Percentiles rank a stretch among this genome's conserved stretches.
These are phyloP conservation scores for Microtus californicus DNA, from an alignment of 2,797 vertebrate species.

Conservation along the genomic window DNA sequence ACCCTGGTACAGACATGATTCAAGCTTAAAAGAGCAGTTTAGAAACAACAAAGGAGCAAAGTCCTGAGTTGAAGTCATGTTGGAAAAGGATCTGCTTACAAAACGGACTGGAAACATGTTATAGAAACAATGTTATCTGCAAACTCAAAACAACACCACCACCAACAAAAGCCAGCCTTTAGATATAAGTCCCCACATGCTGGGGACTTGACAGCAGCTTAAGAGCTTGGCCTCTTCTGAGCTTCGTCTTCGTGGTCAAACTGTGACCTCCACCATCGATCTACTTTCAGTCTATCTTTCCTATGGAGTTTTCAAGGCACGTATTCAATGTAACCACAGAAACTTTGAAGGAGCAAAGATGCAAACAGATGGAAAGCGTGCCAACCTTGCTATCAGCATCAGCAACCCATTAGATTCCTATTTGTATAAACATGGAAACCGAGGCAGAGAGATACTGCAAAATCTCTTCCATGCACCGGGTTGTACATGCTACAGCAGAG, in stretches of 20 bases:
- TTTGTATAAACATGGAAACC: conserved; percentile 46
- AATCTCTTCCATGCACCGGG: conserved; percentile 7
- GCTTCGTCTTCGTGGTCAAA: background rate
- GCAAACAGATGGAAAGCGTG: background rate
- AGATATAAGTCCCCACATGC: background rate
- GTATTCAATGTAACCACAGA: background rate
- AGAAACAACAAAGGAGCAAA: background rate
- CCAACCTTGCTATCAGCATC: conserved; percentile 12
- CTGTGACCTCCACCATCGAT: background rate
- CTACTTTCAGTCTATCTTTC: background rate
- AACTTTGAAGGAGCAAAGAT: conserved; percentile 12
- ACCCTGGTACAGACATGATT: background rate
- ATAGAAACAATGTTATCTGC: conserved; percentile 2
- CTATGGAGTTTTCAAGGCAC: background rate
- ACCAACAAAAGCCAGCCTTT: background rate
- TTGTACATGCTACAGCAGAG: conserved; percentile 25
- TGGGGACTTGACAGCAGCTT: background rate
- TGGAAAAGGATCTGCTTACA: conserved; percentile 21
- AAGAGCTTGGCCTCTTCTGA: background rate
- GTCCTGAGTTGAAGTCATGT: conserved; percentile 39
- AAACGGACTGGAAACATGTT: background rate
- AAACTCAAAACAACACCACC: background rate
- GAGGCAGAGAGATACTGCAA: conserved; percentile 29
- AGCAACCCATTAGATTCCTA: background rate
- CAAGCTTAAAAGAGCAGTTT: background rate